Percentiles rank a stretch among this genome's conserved stretches.
phyloP scores from a whole-genome alignment of 2,888 invertebrate genomes.

The Patella pellucida region DNA sequence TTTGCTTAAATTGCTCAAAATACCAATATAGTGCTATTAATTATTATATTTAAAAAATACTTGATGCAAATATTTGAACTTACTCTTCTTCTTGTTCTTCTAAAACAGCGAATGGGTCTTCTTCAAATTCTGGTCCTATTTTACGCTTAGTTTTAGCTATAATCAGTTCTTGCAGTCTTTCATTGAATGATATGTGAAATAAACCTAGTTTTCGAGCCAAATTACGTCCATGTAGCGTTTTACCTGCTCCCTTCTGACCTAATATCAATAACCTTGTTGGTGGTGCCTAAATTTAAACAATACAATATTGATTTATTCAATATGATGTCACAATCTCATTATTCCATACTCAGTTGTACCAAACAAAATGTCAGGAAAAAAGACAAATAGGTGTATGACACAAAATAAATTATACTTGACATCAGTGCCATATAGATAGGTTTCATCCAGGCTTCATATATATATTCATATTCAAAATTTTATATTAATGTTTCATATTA shows the following conservation, averaged over 20 bases:
- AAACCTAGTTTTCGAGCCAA: slow-evolving; percentile 68
- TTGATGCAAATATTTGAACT: background rate
- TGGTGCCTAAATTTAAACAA: slow-evolving; percentile 59
- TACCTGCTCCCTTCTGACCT: slow-evolving; percentile 69
- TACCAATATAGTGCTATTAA: no score
- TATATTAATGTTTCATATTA: no score
- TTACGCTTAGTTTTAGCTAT: slow-evolving; percentile 69
- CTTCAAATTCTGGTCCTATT: slow-evolving; percentile 68
- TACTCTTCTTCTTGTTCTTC: slow-evolving; percentile 39
- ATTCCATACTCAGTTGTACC: background rate
- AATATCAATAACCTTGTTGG: slow-evolving; percentile 66
- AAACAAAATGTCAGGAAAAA: no score
- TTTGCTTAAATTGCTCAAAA: no score
- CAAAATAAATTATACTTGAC: no score
- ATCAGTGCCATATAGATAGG: no score
- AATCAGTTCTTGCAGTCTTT: slow-evolving; percentile 70
- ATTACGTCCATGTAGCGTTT: slow-evolving; percentile 66
- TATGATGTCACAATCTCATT: background rate
- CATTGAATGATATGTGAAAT: slow-evolving; percentile 71
- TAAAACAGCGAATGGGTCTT: slow-evolving; percentile 59
- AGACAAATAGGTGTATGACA: background rate
- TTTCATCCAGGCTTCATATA: no score
- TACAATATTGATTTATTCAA: background rate
- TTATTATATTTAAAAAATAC: no score
- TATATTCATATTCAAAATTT: no score